Evolutionary conservation across 2,113 vertebrate genomes (phyloP).

Genomic region (Oxyura jamaicensis): DNA sequence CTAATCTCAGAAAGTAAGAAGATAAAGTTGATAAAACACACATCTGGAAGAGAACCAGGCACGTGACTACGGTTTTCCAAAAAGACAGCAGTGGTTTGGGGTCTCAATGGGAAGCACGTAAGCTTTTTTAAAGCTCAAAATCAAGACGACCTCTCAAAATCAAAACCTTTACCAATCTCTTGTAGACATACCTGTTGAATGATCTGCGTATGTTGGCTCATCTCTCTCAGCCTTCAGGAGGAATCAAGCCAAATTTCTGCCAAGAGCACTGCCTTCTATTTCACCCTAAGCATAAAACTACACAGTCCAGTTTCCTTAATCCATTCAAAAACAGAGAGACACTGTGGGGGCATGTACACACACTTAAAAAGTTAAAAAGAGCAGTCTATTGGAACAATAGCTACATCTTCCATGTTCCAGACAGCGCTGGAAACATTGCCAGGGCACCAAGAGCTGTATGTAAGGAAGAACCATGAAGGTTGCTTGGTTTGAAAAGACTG

Average conservation of each 20-base stretch:
- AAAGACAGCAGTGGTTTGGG: background rate
- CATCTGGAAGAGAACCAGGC: background rate
- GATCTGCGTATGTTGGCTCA: background rate
- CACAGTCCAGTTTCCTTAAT: constrained; percentile 12
- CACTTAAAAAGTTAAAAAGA: background rate
- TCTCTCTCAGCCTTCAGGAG: background rate
- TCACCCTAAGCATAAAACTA: background rate
- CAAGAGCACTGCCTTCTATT: background rate
- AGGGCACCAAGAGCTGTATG: background rate
- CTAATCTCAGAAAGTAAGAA: background rate
- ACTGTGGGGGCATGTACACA: background rate
- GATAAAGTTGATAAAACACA: constrained; percentile 11
- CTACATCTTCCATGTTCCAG: background rate
- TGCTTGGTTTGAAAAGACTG: background rate
- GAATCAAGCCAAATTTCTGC: constrained; percentile 37
- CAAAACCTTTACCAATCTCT: background rate
- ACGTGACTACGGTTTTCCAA: background rate
- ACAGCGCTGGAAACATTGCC: background rate
- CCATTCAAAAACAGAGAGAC: background rate
- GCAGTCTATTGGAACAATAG: background rate
- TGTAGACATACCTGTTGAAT: background rate
- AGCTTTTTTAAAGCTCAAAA: background rate
- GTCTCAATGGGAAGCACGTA: background rate
- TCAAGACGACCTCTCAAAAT: background rate
- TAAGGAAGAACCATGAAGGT: background rate